Evolutionary conservation across 2,113 vertebrate genomes (phyloP), one percentile per base, ranked within the genome.

Genomic region (Limnothrissa miodon): DNA sequence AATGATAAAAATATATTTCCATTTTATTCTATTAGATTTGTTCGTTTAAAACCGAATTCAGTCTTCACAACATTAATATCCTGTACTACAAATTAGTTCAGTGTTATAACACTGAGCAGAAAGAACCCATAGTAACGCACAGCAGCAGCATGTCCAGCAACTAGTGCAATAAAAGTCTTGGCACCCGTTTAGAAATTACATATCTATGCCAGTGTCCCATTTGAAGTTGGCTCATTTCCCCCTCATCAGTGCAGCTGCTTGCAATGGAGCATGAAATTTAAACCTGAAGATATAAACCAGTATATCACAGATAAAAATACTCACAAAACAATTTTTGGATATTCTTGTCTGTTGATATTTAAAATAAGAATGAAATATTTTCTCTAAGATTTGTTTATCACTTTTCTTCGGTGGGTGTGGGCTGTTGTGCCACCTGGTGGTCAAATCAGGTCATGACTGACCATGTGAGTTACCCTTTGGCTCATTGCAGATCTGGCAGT

Each of bases 401-500:
- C 13, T 36, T 3, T 33, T 33, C 62, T 33, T 10, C 1, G 4
- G 23, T 62, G 23, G n/a, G 25, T 74, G 29, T 45, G 56, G 48
- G 36, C 66, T 36, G 13, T 15, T 74, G 33, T 11, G 33, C 66
- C 29, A 33, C 66, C 66, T 74, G 33, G 66, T 74, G 66, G 66
- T 74, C 29, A 74, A 33, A 21, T 29, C 59, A 48, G 10, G 25
- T 66, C 25, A 66, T 33, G 29, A 36, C 11, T 36, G 66, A 36
- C 4, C 0, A 1, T 36, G 13, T 36, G 66, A 74, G 4, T 17
- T 74, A 13, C 29, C 13, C 66, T 74, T 33, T 74, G 66, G 13
- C 17, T 25, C 6, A 29, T 5, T n/a, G 66, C 83, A 87, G 86
- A 81, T 87, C 70, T 87, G 86, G 86, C 86, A 87, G 86, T 87